Conservation (phyloP, 2,113 vertebrate genomes). For the Herpetotheres cachinnans region DNA sequence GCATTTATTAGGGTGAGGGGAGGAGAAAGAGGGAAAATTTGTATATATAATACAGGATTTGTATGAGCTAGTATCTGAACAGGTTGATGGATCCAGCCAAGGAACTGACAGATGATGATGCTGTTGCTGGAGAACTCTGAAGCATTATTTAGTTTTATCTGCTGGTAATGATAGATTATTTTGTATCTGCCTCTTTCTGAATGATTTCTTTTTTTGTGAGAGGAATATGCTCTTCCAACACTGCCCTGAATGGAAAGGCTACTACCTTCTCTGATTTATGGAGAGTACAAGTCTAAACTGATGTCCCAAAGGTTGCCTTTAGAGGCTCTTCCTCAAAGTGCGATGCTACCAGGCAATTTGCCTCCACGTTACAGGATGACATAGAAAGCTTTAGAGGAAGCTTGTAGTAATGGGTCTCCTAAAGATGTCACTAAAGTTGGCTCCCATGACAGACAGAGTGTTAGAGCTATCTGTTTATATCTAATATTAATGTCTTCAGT, state of each 20-base stretch:
- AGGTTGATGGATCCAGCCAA: background rate
- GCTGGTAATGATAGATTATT: background rate
- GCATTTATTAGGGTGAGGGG: background rate
- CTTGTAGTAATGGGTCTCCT: background rate
- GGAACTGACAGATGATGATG: background rate
- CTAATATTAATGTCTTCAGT: slow-evolving; percentile 4
- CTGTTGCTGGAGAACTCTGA: background rate
- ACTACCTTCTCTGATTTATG: background rate
- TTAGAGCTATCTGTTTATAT: background rate
- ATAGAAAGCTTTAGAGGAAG: background rate
- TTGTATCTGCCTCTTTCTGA: background rate
- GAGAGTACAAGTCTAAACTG: background rate
- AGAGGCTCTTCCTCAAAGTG: background rate
- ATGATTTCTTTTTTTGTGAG: background rate
- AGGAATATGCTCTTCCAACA: background rate
- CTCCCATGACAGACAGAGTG: background rate
- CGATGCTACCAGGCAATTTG: background rate
- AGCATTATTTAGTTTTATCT: background rate
- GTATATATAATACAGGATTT: background rate
- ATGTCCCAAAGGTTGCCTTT: background rate
- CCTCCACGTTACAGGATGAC: background rate
- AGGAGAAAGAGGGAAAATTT: background rate
- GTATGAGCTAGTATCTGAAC: background rate
- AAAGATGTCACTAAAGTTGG: background rate
- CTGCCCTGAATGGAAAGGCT: background rate